These are phyloP conservation scores for Daboia siamensis DNA, from an alignment of 2,113 vertebrate genomes.

Conservation along the genomic window DNA sequence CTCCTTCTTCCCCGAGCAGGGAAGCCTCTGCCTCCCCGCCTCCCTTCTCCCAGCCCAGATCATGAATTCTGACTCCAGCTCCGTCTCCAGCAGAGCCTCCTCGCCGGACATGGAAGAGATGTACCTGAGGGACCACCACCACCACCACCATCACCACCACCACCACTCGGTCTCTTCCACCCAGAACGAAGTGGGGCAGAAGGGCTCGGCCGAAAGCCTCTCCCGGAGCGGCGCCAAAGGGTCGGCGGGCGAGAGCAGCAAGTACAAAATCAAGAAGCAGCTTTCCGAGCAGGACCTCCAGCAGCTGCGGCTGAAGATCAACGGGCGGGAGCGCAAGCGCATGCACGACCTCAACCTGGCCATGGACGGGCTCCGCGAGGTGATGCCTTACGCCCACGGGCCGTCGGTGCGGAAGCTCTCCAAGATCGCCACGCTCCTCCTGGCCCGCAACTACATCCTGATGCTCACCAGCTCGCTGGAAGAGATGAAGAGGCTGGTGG, in stretches of 20 bases:
- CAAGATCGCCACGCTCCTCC: constrained; percentile 96
- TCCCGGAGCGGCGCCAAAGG: constrained; percentile 58
- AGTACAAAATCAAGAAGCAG: constrained; percentile 97
- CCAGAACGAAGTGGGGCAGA: constrained; percentile 84
- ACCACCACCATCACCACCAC: constrained; percentile 69
- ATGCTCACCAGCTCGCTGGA: constrained; percentile 98
- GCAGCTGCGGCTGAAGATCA: constrained; percentile 94
- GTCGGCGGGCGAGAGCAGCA: constrained; percentile 77
- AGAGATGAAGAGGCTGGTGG: constrained; percentile 97
- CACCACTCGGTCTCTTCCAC: constrained; percentile 88
- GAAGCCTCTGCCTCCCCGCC: not conserved
- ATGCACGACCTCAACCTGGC: constrained; percentile 99
- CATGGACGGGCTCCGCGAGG: constrained; percentile 97
- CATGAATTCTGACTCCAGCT: constrained; percentile 99
- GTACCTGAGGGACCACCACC: constrained; percentile 88
- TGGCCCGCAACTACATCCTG: constrained; percentile 98
- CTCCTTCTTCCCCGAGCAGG: constrained; percentile 36
- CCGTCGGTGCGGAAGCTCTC: constrained; percentile 98
- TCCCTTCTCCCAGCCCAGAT: constrained; percentile 74
- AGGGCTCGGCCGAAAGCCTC: constrained; percentile 81
- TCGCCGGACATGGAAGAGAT: constrained; percentile 96
- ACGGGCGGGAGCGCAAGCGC: constrained; percentile 92
- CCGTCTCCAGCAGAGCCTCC: constrained; percentile 93
- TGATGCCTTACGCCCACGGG: constrained; percentile 99
- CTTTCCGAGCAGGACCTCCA: constrained; percentile 93